phyloP scores from a whole-genome alignment of 1,140 invertebrate genomes.

The Calephelis nemesis region DNA sequence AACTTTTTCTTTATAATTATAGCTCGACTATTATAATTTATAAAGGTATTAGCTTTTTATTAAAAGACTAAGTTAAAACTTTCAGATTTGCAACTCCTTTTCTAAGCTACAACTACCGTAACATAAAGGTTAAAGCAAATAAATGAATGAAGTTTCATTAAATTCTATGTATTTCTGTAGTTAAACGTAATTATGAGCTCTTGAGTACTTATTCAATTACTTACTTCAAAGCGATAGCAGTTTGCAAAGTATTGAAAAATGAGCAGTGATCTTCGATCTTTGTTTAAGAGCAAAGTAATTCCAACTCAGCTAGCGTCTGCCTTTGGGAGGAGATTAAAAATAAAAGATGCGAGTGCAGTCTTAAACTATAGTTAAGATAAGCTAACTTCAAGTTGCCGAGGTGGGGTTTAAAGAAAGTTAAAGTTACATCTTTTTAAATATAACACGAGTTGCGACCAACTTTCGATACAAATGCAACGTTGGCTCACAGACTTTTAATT shows the following conservation, averaged over 20 bases:
- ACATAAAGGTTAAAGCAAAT: too few relatives aligned
- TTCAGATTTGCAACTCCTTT: too few relatives aligned
- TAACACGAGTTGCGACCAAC: conserved; percentile 32
- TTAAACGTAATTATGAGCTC: too few relatives aligned
- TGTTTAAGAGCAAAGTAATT: conserved; percentile 71
- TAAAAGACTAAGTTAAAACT: too few relatives aligned
- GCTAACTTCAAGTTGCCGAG: conserved; percentile 55
- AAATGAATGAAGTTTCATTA: too few relatives aligned
- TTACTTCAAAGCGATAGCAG: conserved; percentile 55
- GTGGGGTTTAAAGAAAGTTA: conserved; percentile 52
- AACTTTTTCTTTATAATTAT: too few relatives aligned
- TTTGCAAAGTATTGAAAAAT: conserved; percentile 74
- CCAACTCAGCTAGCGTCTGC: conserved; percentile 61
- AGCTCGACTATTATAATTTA: too few relatives aligned
- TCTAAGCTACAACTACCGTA: too few relatives aligned
- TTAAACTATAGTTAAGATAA: conserved; percentile 73
- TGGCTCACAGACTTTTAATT: conserved; percentile 35
- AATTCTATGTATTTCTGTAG: too few relatives aligned
- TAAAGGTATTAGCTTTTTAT: too few relatives aligned
- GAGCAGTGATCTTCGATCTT: conserved; percentile 69
- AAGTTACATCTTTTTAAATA: conserved; percentile 51
- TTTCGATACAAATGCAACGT: conserved; percentile 32
- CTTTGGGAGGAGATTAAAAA: conserved; percentile 66
- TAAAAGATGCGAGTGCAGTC: conserved; percentile 60
- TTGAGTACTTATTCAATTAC: conserved; percentile 44